Evolutionary conservation across 2,888 invertebrate genomes (phyloP), one percentile per base, ranked within the genome.

Genomic region (Ceraclea dissimilis): DNA sequence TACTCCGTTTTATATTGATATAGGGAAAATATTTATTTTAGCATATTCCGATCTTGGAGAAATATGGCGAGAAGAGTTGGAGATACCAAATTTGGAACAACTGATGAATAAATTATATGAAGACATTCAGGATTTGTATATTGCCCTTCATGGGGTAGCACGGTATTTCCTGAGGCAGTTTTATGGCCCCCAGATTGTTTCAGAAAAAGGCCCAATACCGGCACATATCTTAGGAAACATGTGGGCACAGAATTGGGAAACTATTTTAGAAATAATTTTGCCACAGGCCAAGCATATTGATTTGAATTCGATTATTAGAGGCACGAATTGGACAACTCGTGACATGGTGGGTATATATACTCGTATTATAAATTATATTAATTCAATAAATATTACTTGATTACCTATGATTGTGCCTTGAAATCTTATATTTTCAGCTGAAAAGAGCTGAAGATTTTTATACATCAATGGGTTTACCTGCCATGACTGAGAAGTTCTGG

Each of bases 211-310:
- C 1, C 78, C 80, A 0, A 82, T 88, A 63, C 86, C 87, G 1
- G 82, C 85, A 13, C 86, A 88, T 74, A 71, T 88, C 57, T 67
- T 86, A 59, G 86, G 86, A 83, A 70, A 65, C 56, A 78, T 88
- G 69, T 88, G 88, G 88, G 79, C 82, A 0, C 85, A 88, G 66
- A 79, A 81, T 55, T 89, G 88, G 88, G 78, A 78, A 22, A 67
- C 79, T 0, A 66, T 86, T 10, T 66, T 76, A 1, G 75, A 82
- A 60, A 65, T 84, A 1, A 78, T 87, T 18, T 67, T 77, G 10
- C 79, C 85, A 2, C 63, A 67, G 11, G 63, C 67, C 2, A 66
- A 71, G 39, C 68, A 68, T 2, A 68, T 80, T 1, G 67, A 79
- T 64, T 69, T 85, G 51, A 76, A 82, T 51, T 66, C 73, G 6